Evolutionary conservation across 2,113 vertebrate genomes (phyloP), one percentile per base, ranked within the genome.

Genomic region (Odocoileus virginianus): DNA sequence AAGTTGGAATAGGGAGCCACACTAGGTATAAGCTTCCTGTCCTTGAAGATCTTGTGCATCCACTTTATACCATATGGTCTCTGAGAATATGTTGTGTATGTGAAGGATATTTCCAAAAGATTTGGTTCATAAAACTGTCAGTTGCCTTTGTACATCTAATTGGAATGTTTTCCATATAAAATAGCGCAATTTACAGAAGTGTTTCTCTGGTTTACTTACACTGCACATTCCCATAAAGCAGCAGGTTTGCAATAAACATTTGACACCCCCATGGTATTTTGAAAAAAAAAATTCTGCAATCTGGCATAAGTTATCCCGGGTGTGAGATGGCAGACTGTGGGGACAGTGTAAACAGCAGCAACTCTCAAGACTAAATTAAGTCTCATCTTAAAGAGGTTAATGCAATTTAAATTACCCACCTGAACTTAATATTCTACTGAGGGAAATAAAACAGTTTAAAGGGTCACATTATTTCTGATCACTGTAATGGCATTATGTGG

Each of bases 361-460:
- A 97, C 95, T 98, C 95, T 43, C 89, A 94, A 98, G 97, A 97
- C 60, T 93, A 98, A 97, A 97, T 96, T 27, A 98, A 98, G 97
- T 97, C 91, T 85, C 92, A 96, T 57, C 96, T 98, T 97, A 98
- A 98, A 82, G 60, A 97, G 96, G 76, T 61, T 97, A 98, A 96
- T 94, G 94, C 60, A 98, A 96, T 98, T 98, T 97, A 98, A 98
- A 98, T 98, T 98, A 88, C 95, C 98, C 96, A 96, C 89, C 87
- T 98, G 96, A 98, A 98, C 98, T 98, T 98, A 98, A 97, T 98
- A 98, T 98, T 98, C 96, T 97, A 85, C 96, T 98, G 96, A 97
- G 98, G 90, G 97, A 98, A 98, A 98, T 98, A 97, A 60, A 98
- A 95, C 93, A 97, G 98, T 98, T 98, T 98, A 98, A 96, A 90